Conservation (phyloP, 2,797 vertebrate genomes). For the Ptychadena robeensis region DNA sequence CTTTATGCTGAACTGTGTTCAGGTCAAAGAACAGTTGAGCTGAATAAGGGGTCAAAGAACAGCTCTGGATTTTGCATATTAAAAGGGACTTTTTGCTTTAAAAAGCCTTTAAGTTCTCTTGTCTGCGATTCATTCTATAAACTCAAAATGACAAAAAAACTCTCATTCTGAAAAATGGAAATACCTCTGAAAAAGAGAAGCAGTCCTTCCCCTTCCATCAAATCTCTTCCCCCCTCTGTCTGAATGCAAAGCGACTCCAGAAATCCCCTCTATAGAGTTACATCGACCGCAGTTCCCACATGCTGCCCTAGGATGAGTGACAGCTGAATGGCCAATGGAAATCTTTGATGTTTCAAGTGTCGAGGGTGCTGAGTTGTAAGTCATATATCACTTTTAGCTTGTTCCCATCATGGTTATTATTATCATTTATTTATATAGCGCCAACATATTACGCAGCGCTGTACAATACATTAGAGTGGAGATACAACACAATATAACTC, state of each 20-base stretch:
- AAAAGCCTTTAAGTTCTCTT: background rate
- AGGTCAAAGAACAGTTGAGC: too few relatives aligned
- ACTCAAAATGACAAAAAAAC: background rate
- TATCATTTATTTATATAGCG: too few relatives aligned
- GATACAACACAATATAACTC: too few relatives aligned
- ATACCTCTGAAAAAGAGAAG: background rate
- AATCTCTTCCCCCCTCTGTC: conserved; percentile 12
- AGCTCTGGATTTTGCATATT: background rate
- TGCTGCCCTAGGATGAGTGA: conserved; percentile 6
- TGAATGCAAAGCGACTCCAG: background rate
- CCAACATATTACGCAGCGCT: too few relatives aligned
- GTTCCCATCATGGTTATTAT: background rate
- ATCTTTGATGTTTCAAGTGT: conserved; percentile 6
- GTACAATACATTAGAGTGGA: too few relatives aligned
- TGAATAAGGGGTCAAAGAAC: too few relatives aligned
- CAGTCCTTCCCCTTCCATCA: background rate
- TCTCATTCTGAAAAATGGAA: background rate
- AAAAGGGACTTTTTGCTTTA: background rate
- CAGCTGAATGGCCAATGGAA: conserved; percentile 22
- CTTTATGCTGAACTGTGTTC: too few relatives aligned
- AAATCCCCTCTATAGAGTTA: conserved; percentile 20
- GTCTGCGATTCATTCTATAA: background rate
- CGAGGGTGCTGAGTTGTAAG: background rate
- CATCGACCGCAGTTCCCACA: background rate
- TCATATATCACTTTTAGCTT: background rate